phyloP scores from a whole-genome alignment of 2,797 vertebrate genomes.

The Pangasius sanitwongsei region DNA sequence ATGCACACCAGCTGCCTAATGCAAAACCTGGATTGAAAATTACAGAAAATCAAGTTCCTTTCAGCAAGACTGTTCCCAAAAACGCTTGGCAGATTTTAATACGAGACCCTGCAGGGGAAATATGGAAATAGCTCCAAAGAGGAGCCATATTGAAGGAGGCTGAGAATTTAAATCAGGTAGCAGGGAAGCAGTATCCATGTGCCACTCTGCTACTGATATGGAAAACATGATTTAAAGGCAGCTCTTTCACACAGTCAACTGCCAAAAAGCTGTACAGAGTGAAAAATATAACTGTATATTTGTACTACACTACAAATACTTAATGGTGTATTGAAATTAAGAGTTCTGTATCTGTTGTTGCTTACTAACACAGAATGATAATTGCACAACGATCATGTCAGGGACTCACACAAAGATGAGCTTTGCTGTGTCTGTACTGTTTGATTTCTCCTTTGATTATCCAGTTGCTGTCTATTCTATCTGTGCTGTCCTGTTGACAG shows the following conservation, averaged over 20 bases:
- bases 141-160: constrained; percentile 43
- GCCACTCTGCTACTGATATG: constrained; percentile 30
- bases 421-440: constrained; percentile 1
- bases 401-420: not conserved
- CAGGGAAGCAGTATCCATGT: constrained; percentile 49
- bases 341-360: not conserved
- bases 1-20: constrained; percentile 22
- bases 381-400: not conserved
- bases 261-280: not conserved
- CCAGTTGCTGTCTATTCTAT: constrained; percentile 25
- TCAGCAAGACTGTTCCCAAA: constrained; percentile 55
- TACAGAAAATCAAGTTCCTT: constrained; percentile 56
- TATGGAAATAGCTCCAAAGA: constrained; percentile 55
- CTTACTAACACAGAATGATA: not conserved
- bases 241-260: constrained; percentile 4
- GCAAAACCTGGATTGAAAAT: constrained; percentile 51
- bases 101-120: constrained; percentile 51
- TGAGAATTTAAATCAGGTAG: constrained; percentile 54
- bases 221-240: constrained; percentile 27
- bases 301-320: not conserved
- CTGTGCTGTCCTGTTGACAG: constrained; percentile 10
- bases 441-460: constrained; percentile 27
- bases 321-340: not conserved
- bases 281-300: not conserved
- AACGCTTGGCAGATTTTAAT: constrained; percentile 57